Evolutionary conservation across 2,888 invertebrate genomes (phyloP).

Genomic region (Hartigia nigra): DNA sequence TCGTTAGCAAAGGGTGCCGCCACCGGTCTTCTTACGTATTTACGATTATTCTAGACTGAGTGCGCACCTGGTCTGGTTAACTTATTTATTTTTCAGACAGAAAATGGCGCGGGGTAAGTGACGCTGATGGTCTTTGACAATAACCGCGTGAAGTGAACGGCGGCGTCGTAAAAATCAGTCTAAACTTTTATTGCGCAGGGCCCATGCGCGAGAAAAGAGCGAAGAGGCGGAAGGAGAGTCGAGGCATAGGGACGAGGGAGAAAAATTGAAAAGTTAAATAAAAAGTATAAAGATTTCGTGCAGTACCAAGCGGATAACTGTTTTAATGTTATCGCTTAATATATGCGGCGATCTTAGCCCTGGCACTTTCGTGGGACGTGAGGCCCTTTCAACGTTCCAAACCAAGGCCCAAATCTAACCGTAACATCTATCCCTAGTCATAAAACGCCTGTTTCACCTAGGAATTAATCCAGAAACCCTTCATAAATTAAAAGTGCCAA

Average conservation of each 20-base stretch:
- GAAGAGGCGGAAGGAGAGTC: too few species aligned
- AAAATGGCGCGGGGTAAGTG: conserved; percentile 20
- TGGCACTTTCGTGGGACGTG: conserved; percentile 6
- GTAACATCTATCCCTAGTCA: background rate
- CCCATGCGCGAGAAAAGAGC: background rate
- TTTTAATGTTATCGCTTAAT: background rate
- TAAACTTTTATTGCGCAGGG: conserved; percentile 14
- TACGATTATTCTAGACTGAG: background rate
- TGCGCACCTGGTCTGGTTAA: conserved; percentile 14
- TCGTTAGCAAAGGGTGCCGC: background rate
- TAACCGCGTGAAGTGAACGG: conserved; percentile 7
- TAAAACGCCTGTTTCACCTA: background rate
- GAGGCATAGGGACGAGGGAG: too few species aligned
- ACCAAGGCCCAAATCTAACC: background rate
- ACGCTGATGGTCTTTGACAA: conserved; percentile 15
- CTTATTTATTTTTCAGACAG: conserved; percentile 19
- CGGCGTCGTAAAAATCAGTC: conserved; percentile 13
- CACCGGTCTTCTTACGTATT: background rate
- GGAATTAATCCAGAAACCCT: background rate
- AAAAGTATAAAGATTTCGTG: background rate
- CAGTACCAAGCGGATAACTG: background rate
- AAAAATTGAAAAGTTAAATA: background rate
- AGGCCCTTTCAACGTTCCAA: background rate
- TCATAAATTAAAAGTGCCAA: background rate
- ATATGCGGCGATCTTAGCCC: background rate